Percentiles rank a stretch among this genome's conserved stretches.
These are phyloP conservation scores for Tenualosa ilisha DNA, from an alignment of 2,797 vertebrate genomes.

Conservation along the genomic window DNA sequence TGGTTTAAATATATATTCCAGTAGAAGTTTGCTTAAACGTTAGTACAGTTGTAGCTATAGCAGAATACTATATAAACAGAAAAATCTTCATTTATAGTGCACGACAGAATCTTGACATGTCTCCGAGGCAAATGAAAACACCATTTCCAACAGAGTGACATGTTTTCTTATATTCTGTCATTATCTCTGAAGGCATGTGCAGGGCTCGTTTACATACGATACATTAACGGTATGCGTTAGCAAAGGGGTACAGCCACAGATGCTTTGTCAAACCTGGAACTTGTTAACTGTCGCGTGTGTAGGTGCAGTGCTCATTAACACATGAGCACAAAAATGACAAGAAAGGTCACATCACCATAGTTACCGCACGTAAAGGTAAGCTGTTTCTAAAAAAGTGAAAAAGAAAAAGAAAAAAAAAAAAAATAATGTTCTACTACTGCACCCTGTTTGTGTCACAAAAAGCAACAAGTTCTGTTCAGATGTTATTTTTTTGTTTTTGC, in stretches of 20 bases:
- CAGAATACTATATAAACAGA: not conserved
- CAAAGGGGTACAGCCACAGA: not conserved
- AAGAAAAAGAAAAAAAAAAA: conserved; percentile 38
- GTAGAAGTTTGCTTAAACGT: not conserved
- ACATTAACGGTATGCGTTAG: not conserved
- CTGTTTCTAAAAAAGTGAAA: conserved; percentile 55
- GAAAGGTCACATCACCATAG: conserved; percentile 71
- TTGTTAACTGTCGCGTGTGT: conserved; percentile 41
- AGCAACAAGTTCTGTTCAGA: not conserved
- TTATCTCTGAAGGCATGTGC: not conserved
- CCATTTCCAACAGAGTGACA: not conserved
- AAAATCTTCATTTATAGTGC: not conserved
- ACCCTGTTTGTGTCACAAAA: not conserved
- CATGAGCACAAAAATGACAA: conserved; percentile 40
- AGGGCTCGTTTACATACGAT: not conserved
- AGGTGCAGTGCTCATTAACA: conserved; percentile 59
- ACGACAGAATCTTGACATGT: not conserved
- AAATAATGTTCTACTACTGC: conserved; percentile 41
- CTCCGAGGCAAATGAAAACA: not conserved
- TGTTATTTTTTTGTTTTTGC: not conserved
- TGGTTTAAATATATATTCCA: not conserved
- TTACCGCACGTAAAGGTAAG: conserved; percentile 66
- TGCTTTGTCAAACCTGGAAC: conserved; percentile 31
- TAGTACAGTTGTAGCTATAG: not conserved
- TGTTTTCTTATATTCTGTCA: conserved; percentile 7